Evolutionary conservation across 2,888 invertebrate genomes (phyloP), one percentile per base, ranked within the genome.

Genomic region (Sisyra terminalis): DNA sequence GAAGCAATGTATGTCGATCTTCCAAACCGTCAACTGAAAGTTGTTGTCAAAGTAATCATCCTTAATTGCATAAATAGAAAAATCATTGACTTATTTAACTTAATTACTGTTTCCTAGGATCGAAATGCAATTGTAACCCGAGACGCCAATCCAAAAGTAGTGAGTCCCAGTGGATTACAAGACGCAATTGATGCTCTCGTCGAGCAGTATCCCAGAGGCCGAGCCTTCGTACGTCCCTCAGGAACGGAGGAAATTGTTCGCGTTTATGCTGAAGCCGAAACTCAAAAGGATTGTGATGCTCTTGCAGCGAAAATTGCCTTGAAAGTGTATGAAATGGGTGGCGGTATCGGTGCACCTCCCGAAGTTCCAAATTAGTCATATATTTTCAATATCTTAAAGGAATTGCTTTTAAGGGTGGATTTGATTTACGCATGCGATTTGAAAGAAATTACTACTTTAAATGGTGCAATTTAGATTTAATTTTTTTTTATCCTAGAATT

Each of bases 221-320:
- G 97, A 42, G 71, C 92, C 3, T 97, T 98, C 66, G 92, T 94
- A 0, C 71, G 96, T 38, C 83, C 98, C 0, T 97, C 97, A 0
- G 98, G 98, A 7, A 98, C 98, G 0, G 98, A 99, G 64, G 93
- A 98, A 60, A 71, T 96, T 9, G 85, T 98, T 2, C 69, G 98
- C 47, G 84, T 99, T 0, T 99, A 97, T 62, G 92, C 94, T 0
- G 98, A 99, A 64, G 90, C 92, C 2, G 75, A 79, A 16, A 81
- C 83, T 3, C 70, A 74, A 54, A 65, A 70, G 55, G 76, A 78
- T 41, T 55, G 54, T 29, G 59, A 63, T 47, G 50, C 52, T 47
- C 61, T 96, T 45, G 85, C 84, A 1, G 66, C 73, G 3, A 78
- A 87, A 59, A 83, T 93, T 7, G 75, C 82, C 0, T 59, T 70